These are phyloP conservation scores for Netelia melanura DNA, from an alignment of 2,888 invertebrate species.

Conservation along the genomic window DNA sequence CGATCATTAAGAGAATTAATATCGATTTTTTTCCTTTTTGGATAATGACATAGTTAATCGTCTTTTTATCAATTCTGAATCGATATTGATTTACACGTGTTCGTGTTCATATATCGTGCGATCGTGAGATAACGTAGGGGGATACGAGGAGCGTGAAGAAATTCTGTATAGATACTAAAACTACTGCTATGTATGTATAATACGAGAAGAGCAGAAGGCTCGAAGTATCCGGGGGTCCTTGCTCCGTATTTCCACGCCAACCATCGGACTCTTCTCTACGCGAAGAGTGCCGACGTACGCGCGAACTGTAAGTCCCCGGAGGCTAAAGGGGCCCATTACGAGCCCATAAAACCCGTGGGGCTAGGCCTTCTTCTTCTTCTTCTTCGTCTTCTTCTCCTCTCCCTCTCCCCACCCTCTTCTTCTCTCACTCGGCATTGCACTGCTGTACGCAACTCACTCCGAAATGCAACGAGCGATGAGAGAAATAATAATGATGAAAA, in stretches of 20 bases:
- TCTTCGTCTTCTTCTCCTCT: background rate
- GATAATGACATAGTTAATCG: too few species aligned
- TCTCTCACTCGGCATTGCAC: constrained; percentile 66
- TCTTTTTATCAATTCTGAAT: background rate
- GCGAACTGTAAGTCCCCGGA: constrained; percentile 61
- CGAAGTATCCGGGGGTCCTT: constrained; percentile 66
- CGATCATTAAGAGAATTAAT: too few species aligned
- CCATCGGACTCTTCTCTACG: constrained; percentile 47
- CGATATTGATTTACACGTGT: background rate
- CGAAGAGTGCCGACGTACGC: constrained; percentile 48
- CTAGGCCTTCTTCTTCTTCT: constrained; percentile 69
- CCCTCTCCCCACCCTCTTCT: background rate
- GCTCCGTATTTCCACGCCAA: constrained; percentile 73
- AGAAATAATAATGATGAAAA: constrained; percentile 49
- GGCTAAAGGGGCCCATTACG: constrained; percentile 80
- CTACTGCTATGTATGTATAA: constrained; percentile 52
- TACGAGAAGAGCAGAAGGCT: constrained; percentile 6
- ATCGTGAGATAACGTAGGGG: constrained; percentile 14
- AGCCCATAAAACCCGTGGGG: constrained; percentile 79
- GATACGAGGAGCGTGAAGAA: constrained; percentile 14
- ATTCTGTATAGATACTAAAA: constrained; percentile 40
- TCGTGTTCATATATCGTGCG: constrained; percentile 9
- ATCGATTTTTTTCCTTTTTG: too few species aligned
- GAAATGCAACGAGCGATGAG: constrained; percentile 54
- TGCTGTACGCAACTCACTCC: constrained; percentile 72